phyloP scores from a whole-genome alignment of 2,888 invertebrate species.

The Tethea ocularis region DNA sequence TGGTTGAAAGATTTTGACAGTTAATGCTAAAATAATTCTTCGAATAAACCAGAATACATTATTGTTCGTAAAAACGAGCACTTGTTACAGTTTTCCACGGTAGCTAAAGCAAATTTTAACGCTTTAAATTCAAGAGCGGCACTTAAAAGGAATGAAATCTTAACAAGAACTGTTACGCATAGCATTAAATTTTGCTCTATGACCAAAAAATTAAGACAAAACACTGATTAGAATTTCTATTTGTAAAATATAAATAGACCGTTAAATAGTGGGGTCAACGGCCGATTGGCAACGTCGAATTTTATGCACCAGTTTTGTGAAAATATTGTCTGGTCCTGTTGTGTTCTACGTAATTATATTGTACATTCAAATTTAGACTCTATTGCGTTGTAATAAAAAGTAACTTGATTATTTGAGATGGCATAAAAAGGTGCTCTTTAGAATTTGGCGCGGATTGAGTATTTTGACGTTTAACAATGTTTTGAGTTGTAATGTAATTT shows the following conservation, averaged over 20 bases:
- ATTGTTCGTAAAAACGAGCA: conserved; percentile 5
- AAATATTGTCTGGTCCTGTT: conserved; percentile 40
- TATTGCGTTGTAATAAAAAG: background rate
- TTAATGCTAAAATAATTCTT: background rate
- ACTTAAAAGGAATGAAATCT: conserved; percentile 14
- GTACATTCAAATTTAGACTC: background rate
- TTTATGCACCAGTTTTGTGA: conserved; percentile 74
- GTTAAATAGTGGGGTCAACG: conserved; percentile 64
- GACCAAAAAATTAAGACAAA: conserved; percentile 41
- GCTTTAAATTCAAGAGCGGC: conserved; percentile 36
- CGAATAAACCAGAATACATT: background rate
- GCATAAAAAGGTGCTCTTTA: background rate
- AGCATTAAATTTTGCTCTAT: conserved; percentile 35
- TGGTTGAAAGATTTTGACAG: background rate
- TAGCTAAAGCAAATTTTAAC: conserved; percentile 23
- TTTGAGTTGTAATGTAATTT: background rate
- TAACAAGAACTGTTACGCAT: conserved; percentile 23
- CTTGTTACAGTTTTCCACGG: conserved; percentile 42
- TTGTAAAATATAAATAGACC: conserved; percentile 55
- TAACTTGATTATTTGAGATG: background rate
- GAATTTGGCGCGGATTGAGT: background rate
- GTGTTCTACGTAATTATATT: background rate
- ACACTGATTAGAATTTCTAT: conserved; percentile 60
- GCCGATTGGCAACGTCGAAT: conserved; percentile 54
- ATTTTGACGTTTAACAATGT: background rate